Percentiles rank a stretch among this genome's conserved stretches.
Evolutionary conservation across 2,888 invertebrate species (phyloP).

Genomic region (Idaea dimidiata): DNA sequence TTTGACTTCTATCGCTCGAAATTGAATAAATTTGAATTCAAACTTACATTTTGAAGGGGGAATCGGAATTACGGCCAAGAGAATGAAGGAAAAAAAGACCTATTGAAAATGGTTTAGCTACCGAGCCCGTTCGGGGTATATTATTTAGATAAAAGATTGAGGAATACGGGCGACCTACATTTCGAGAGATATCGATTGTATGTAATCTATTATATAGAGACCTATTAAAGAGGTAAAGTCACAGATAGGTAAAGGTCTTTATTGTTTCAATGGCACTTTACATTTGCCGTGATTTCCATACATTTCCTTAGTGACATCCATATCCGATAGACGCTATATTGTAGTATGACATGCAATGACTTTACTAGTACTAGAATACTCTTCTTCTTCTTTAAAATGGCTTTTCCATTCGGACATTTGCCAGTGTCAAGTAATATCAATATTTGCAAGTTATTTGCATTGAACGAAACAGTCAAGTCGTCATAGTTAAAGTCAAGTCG

Average conservation of each 20-base stretch:
- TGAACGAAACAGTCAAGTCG: too few relatives aligned
- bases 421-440: too few relatives aligned
- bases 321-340: neutral
- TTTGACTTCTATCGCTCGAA: constrained; percentile 29
- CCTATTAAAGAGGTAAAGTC: neutral
- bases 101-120: neutral
- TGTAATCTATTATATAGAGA: neutral
- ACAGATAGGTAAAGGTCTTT: too few relatives aligned
- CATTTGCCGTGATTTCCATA: constrained; percentile 16
- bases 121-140: neutral
- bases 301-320: constrained; percentile 17
- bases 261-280: constrained; percentile 19
- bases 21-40: constrained; percentile 78
- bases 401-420: too few relatives aligned
- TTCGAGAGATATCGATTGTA: neutral
- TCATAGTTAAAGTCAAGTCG: too few relatives aligned
- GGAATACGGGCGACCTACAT: neutral
- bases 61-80: constrained; percentile 6
- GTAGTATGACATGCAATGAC: constrained; percentile 11
- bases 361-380: too few relatives aligned
- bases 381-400: too few relatives aligned
- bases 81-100: neutral
- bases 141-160: constrained; percentile 1
- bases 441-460: too few relatives aligned
- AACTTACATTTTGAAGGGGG: neutral